Evolutionary conservation across 92 coral and sea anemone genomes (phyloP), one percentile per base, ranked within the genome.

Genomic region (Palythoa grandiflora): DNA sequence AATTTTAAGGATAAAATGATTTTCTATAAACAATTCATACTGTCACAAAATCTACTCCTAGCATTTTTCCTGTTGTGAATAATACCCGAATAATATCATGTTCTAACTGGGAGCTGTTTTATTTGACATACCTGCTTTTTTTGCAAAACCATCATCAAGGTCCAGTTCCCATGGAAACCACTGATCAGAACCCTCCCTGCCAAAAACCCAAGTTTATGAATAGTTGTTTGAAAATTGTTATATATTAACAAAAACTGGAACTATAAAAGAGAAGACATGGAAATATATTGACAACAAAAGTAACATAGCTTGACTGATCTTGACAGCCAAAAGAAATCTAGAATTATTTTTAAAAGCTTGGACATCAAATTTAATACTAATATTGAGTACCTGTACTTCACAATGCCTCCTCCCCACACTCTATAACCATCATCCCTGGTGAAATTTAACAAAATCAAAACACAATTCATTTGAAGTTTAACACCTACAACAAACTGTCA

Each of bases 371-470:
- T 28, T 28, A 28, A 28, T 28, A 28, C 28, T 55, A 19, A 54
- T 28, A 1, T 15, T 4, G 1, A 38, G 36, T 85, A 97, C 99
- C 95, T 95, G 96, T 97, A 95, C 81, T 94, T 97, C n/a, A 95
- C 92, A 55, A 97, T 91, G 36, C 99, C 99, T 57, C 99, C 99
- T 81, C 99, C 99, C 99, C 99, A 97, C 13, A 97, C 99, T 87
- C 99, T 92, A 17, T 85, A 93, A 39, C 98, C 98, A 28, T 97
- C 99, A 89, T 95, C 97, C 94, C 99, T 97, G 84, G 38, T 20
- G 28, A 17, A 59, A 71, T n/a, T 17, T 38, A 7, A 85, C 77
- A 60, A 55, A 60, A 35, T 68, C 3, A 54, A 74, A 59, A 55
- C 52, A 78, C 72, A 4, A 7, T 38, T 15, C 11, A 73, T 1